Conservation (phyloP, 2,113 vertebrate species). For the Dicentrarchus labrax region DNA sequence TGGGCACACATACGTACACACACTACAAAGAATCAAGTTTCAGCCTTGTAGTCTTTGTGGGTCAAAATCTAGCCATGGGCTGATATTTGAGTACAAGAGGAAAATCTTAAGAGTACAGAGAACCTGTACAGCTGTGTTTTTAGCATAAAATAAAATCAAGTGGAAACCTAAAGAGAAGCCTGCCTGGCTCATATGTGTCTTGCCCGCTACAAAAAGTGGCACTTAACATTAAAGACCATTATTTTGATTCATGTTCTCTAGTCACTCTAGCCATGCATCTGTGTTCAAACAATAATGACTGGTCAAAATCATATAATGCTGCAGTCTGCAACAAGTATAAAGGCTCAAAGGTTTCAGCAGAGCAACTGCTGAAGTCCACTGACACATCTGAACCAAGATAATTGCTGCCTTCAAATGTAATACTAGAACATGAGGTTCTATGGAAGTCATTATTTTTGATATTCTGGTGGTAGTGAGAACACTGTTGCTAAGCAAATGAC, state of each 20-base stretch:
- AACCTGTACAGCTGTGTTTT: neutral
- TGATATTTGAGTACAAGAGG: neutral
- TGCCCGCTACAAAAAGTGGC: neutral
- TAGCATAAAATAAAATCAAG: neutral
- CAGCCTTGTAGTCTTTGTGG: neutral
- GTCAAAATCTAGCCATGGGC: constrained; percentile 2
- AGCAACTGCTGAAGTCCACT: neutral
- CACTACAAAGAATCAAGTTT: neutral
- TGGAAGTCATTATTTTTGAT: neutral
- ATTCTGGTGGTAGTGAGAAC: neutral
- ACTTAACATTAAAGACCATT: neutral
- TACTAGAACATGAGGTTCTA: neutral
- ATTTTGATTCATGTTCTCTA: neutral
- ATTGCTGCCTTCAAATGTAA: neutral
- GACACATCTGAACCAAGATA: neutral
- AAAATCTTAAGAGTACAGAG: constrained; percentile 2
- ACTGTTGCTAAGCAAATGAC: constrained; percentile 29
- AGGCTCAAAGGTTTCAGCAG: neutral
- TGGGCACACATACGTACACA: neutral
- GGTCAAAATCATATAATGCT: neutral
- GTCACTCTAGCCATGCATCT: neutral
- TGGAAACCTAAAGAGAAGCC: neutral
- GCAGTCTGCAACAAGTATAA: neutral
- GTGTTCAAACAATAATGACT: neutral
- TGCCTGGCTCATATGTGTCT: neutral